Percentiles rank a stretch among this genome's conserved stretches.
phyloP scores from a whole-genome alignment of 2,113 vertebrate species.

The Actenoides hombroni region DNA sequence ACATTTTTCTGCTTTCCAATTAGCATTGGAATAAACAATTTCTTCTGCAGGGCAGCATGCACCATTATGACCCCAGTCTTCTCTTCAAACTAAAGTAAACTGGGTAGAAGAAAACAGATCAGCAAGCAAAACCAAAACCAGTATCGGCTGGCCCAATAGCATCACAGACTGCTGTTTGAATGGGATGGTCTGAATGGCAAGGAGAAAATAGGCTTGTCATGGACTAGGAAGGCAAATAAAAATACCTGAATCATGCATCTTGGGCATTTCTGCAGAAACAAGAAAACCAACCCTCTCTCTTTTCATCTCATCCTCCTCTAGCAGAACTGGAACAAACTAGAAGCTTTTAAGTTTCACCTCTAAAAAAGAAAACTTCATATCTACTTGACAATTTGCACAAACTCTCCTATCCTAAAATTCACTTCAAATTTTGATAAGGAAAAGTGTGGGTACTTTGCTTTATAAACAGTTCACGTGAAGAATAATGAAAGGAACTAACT shows the following conservation, averaged over 20 bases:
- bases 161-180: background rate
- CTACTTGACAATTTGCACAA: background rate
- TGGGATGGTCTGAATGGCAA: background rate
- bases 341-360: background rate
- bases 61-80: background rate
- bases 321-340: background rate
- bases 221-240: background rate
- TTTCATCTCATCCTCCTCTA: background rate
- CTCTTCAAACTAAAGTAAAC: background rate
- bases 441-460: background rate
- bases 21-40: background rate
- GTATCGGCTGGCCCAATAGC: background rate
- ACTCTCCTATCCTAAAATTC: background rate
- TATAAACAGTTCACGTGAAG: background rate
- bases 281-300: background rate
- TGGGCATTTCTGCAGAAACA: background rate
- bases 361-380: background rate
- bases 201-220: background rate
- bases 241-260: background rate
- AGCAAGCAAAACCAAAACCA: background rate
- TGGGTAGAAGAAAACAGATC: background rate
- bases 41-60: background rate
- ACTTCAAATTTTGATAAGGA: background rate
- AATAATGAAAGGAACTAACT: background rate
- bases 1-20: background rate